Base-by-base conservation (phyloP, 2,113 vertebrate genomes). In the Albula goreensis region DNA sequence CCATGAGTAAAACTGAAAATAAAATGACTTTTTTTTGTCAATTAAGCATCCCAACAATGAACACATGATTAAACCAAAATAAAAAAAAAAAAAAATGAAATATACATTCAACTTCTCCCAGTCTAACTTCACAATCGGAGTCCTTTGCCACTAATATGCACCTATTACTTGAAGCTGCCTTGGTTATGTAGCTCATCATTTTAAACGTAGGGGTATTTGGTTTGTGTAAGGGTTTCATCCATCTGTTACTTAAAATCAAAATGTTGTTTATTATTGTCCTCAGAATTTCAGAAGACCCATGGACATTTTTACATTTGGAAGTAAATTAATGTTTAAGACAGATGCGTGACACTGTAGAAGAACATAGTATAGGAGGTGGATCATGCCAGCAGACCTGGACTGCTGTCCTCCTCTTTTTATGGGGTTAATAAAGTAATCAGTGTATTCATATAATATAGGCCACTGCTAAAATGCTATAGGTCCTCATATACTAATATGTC, bases 31-130 rank as follows among this genome's bases (percentile, higher is more conserved):
- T 5, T 81, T 81, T n/a, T 25, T 63, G 78, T 48, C 51, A 70
- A 48, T 25, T 12, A 41, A 8, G 60, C 53, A 81, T 81, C 25
- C 86, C 8, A 80, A 85, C 70, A 81, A 56, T 88, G 41, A 78
- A 83, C 31, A n/a, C 5, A 85, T 86, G 19, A 56, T 78, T 53
- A 81, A 81, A 17, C 84, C 88, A 89, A 87, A 91, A 90, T 90
- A 89, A 89, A 92, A 92, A 86, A 10, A 51, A 74, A 81, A 79
- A 2, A 11, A 85, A 87, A n/a, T n/a, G 87, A 60, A 91, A 89
- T 31, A 88, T 91, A 93, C 91, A 91, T 91, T 93, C 90, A 91
- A 53, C 86, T 81, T 78, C 52, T 83, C 22, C 53, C 50, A 57
- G 9, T 80, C 13, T 80, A 63, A 81, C 48, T 86, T 81, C 11